Percentiles rank a stretch among this genome's conserved stretches.
Evolutionary conservation across 2,888 invertebrate species (phyloP).

Genomic region (Nymphalis urticae): DNA sequence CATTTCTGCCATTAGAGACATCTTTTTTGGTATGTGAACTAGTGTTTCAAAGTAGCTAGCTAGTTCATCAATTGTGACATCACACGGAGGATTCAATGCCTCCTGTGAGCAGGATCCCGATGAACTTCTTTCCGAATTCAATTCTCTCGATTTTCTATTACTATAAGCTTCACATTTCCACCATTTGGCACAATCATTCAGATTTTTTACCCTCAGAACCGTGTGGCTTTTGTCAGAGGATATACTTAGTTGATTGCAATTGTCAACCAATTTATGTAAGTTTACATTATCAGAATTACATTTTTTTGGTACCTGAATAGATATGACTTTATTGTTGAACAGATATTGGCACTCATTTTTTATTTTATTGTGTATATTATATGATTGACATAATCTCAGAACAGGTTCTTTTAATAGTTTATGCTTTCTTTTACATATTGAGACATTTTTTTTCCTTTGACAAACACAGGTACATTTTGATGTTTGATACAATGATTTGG

Average conservation of each 20-base stretch:
- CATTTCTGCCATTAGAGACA: conserved; percentile 99
- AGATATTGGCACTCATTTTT: conserved; percentile 43
- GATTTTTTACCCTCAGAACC: conserved; percentile 39
- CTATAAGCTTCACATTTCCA: conserved; percentile 55
- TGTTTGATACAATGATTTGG: conserved; percentile 46
- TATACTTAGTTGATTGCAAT: conserved; percentile 72
- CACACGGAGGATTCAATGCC: conserved; percentile 87
- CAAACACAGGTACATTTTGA: conserved; percentile 58
- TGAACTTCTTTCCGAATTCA: conserved; percentile 52
- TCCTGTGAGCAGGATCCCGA: conserved; percentile 88
- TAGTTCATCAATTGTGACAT: conserved; percentile 95
- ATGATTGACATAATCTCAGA: conserved; percentile 71
- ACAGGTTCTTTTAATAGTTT: conserved; percentile 81
- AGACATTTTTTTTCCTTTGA: conserved; percentile 52
- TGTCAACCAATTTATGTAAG: conserved; percentile 68
- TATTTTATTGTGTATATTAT: conserved; percentile 43
- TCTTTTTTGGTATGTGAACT: conserved; percentile 98
- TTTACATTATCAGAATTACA: conserved; percentile 55
- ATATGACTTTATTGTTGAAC: conserved; percentile 42
- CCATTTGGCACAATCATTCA: conserved; percentile 56
- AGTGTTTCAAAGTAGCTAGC: conserved; percentile 97
- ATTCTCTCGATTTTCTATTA: conserved; percentile 50
- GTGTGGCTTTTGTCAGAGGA: conserved; percentile 50
- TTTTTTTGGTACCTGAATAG: conserved; percentile 36
- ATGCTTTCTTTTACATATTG: conserved; percentile 65